Base-by-base conservation (phyloP, 2,888 invertebrate species). In the Lasius platythorax region DNA sequence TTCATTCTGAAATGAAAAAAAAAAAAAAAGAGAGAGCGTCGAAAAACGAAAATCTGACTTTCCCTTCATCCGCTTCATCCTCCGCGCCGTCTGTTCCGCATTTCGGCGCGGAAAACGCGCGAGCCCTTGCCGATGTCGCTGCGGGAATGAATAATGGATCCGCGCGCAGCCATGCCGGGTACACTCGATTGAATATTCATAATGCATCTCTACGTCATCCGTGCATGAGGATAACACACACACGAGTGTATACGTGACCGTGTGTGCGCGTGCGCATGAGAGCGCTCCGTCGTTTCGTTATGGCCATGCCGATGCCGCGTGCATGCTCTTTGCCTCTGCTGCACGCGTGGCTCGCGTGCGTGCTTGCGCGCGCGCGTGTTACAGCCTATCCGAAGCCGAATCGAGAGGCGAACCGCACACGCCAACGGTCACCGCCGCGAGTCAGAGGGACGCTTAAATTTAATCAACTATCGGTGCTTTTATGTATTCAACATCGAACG, bases 141-240 rank as follows among this genome's bases (percentile, higher is more conserved):
- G 89, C 91, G 88, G 87, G 90, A 92, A 94, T 94, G 94, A 95
- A 95, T 94, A 95, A 95, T 95, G 94, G 93, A 95, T 94, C 91
- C 91, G 92, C 92, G 93, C 92, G 93, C 93, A 90, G 94, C 93
- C 94, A 94, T 94, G 92, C 93, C 93, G 88, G 83, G 90, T 88
- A 70, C 56, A 89, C 88, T 90, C 88, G 89, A 89, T 92, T 93
- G 93, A 93, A 93, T 93, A 93, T 93, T 93, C 93, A 93, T 93
- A 93, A 92, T 92, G 87, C 89, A 88, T 87, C 85, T 89, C 88
- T 90, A 87, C 86, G 83, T 83, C 76, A 66, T 84, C 82, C 70
- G 61, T 18, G 61, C 73, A 61, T 83, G 83, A 58, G 70, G 75
- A 83, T 82, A 53, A 46, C 67, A 33, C 58, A 70, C 70, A 46